Evolutionary conservation across 2,888 invertebrate species (phyloP).

Genomic region (Hirtodrosophila histrioides): DNA sequence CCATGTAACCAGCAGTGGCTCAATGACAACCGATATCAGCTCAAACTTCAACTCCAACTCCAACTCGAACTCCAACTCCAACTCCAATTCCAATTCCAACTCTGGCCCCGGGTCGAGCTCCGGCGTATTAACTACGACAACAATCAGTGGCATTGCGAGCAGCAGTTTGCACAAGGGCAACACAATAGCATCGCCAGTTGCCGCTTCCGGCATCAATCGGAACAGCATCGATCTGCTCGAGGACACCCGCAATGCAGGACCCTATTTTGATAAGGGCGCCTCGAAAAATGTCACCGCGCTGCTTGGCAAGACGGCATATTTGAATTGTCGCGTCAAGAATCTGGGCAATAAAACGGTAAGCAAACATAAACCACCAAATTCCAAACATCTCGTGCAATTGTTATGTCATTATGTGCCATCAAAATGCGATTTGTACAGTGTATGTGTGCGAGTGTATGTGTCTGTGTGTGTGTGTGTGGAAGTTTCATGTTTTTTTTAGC

Average conservation of each 20-base stretch:
- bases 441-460: constrained; percentile 1
- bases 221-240: constrained; percentile 82
- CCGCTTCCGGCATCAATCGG: constrained; percentile 71
- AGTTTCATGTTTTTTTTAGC: constrained; percentile 51
- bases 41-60: constrained; percentile 35
- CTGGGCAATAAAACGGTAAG: constrained; percentile 95
- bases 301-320: constrained; percentile 94
- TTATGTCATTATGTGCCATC: constrained; percentile 65
- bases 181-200: constrained; percentile 50
- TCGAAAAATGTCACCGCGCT: constrained; percentile 92
- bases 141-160: constrained; percentile 60
- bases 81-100: constrained; percentile 23
- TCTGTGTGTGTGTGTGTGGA: neutral
- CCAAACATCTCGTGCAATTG: constrained; percentile 53
- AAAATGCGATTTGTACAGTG: constrained; percentile 64
- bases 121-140: constrained; percentile 25
- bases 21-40: constrained; percentile 63
- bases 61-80: constrained; percentile 23
- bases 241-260: constrained; percentile 87
- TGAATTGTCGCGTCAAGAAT: constrained; percentile 95
- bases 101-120: constrained; percentile 27
- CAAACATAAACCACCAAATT: constrained; percentile 50
- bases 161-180: constrained; percentile 66
- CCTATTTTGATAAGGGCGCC: constrained; percentile 90
- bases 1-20: constrained; percentile 34